Evolutionary conservation across 2,797 vertebrate species (phyloP), one percentile per base, ranked within the genome.

Genomic region (Lacerta agilis): DNA sequence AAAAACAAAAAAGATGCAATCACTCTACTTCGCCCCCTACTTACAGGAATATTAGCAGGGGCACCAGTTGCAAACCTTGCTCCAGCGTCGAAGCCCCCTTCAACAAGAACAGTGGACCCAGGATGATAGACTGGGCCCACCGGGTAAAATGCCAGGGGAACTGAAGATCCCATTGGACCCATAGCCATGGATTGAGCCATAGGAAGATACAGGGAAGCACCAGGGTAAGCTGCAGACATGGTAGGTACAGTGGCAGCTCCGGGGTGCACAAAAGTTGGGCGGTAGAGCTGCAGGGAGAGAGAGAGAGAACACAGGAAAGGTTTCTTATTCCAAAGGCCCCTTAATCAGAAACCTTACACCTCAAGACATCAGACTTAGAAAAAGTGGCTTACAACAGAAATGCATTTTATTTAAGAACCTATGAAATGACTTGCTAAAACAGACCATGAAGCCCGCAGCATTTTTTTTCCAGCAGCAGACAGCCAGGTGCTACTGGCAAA

Each of bases 61-160:
- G 94, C 97, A 78, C 98, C 97, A 69, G 97, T 94, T 83, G 97
- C 98, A 90, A 98, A 99, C 93, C 99, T 98, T 85, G 99, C 98
- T 77, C 98, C 98, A 33, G 98, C 95, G 93, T 99, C 99, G 87
- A 96, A 99, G 36, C 97, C 98, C 0, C 98, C 92, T 0, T 99
- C 98, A 80, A 99, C 97, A 88, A 99, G 97, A 93, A 99, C 96
- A 10, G 98, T 96, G 49, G 98, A 99, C 55, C 98, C 98, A 82
- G 95, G 97, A 0, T 98, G 98, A 87, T 99, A 99, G 88, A 99
- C 87, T 0, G 98, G 97, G 36, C 98, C 98, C 96, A 99, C 97
- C 13, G 97, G 98, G 36, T 99, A 99, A 94, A 99, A 99, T 5
- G 98, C 98, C 98, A 99, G 97, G n/a, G 98, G 98, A 76, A 99